These are phyloP conservation scores for Orbicella faveolata DNA, from an alignment of 64 coral and sea anemone genomes.

Conservation along the genomic window DNA sequence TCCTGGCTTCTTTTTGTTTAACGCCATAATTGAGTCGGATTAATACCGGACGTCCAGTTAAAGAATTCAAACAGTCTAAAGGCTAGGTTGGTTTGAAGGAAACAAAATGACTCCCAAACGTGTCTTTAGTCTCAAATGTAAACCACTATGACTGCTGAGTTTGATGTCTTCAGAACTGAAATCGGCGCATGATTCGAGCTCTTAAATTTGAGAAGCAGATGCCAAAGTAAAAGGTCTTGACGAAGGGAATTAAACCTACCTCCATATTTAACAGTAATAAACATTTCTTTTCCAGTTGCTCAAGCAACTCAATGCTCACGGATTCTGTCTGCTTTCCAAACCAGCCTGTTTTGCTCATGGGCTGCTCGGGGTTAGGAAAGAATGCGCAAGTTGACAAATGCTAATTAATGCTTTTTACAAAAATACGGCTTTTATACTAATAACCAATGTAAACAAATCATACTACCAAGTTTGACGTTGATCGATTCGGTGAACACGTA, in stretches of 20 bases:
- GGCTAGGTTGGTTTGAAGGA: too few species aligned
- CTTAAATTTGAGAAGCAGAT: neutral
- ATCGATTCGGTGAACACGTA: neutral
- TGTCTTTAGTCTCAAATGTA: too few species aligned
- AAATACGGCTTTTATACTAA: neutral
- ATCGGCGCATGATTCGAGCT: neutral
- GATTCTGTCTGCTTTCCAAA: neutral
- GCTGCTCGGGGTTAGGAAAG: slow-evolving; percentile 6
- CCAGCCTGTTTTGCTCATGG: neutral
- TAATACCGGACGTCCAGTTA: too few species aligned
- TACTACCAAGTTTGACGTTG: neutral
- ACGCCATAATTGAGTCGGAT: neutral
- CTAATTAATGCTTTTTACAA: slow-evolving; percentile 23
- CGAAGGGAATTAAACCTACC: slow-evolving; percentile 29
- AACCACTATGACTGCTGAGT: too few species aligned
- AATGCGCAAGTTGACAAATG: slow-evolving; percentile 7
- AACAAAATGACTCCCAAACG: too few species aligned
- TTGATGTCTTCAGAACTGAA: too few species aligned
- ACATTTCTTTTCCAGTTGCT: slow-evolving; percentile 12
- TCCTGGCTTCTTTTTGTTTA: neutral
- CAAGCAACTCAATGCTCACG: neutral
- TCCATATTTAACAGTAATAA: slow-evolving; percentile 76
- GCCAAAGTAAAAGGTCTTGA: neutral
- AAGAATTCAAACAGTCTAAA: too few species aligned
- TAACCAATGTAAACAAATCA: slow-evolving; percentile 18